Evolutionary conservation across 2,888 invertebrate species (phyloP).

Genomic region (Meiosimyza decipiens): DNA sequence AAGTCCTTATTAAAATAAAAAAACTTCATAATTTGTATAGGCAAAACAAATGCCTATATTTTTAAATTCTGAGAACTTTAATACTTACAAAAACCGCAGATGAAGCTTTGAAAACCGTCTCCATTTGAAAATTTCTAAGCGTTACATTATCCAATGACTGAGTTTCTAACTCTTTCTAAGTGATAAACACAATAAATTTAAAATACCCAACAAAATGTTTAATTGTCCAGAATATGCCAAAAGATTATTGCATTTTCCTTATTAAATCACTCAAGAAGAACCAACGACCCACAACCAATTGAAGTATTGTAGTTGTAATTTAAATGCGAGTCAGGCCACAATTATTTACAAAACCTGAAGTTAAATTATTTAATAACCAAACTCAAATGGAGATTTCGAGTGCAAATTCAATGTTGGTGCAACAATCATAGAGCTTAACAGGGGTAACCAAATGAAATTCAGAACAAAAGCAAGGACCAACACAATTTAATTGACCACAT

Average conservation of each 20-base stretch:
- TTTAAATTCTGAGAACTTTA: no score
- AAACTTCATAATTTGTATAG: no score
- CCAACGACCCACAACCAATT: background rate
- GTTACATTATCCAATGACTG: no score
- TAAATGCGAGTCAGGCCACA: background rate
- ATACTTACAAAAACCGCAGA: no score
- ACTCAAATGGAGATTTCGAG: background rate
- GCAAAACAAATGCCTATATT: no score
- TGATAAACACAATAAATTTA: no score
- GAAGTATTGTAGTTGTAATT: background rate
- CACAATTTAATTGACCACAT: slow-evolving; percentile 28
- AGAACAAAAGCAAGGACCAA: background rate
- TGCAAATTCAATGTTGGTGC: background rate
- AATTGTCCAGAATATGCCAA: background rate
- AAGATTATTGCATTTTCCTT: background rate
- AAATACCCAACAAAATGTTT: background rate
- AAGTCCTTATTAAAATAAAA: no score
- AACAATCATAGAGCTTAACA: background rate
- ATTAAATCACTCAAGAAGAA: background rate
- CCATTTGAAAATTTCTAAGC: no score
- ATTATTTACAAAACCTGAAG: background rate
- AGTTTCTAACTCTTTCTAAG: no score
- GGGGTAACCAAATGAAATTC: background rate
- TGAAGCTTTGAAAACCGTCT: no score
- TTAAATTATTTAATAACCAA: background rate